These are phyloP conservation scores for Apus apus DNA, from an alignment of 2,113 vertebrate species.

Conservation along the genomic window DNA sequence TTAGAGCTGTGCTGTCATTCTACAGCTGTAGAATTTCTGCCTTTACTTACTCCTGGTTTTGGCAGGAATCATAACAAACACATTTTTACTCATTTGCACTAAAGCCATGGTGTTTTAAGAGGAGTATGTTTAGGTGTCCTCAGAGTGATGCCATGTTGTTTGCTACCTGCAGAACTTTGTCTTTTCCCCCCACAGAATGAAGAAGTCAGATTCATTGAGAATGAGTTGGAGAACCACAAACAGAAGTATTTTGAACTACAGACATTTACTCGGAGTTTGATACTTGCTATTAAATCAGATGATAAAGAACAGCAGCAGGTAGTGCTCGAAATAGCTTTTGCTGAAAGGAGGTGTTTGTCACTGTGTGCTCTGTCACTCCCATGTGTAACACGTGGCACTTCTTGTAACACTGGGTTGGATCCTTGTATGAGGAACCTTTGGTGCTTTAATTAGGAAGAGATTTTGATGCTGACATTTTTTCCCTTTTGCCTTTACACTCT, in stretches of 20 bases:
- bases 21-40: background rate
- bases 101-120: background rate
- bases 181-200: slow-evolving; percentile 83
- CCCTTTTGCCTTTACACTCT: background rate
- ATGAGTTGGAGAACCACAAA: slow-evolving; percentile 92
- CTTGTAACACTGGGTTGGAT: background rate
- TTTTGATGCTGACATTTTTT: background rate
- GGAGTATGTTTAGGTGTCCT: background rate
- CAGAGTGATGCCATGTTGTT: background rate
- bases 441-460: background rate
- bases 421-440: background rate
- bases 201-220: slow-evolving; percentile 94
- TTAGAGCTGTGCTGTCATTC: background rate
- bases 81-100: background rate
- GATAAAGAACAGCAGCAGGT: slow-evolving; percentile 95
- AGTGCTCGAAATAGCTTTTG: background rate
- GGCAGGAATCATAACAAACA: background rate
- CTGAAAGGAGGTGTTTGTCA: background rate
- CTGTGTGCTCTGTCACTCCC: background rate
- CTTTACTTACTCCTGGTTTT: background rate
- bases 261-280: slow-evolving; percentile 89
- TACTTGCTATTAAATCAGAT: slow-evolving; percentile 88
- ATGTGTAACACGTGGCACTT: background rate
- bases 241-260: slow-evolving; percentile 91
- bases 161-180: background rate